Evolutionary conservation across 2,888 invertebrate genomes (phyloP), one percentile per base, ranked within the genome.

Genomic region (Adela reaumurella): DNA sequence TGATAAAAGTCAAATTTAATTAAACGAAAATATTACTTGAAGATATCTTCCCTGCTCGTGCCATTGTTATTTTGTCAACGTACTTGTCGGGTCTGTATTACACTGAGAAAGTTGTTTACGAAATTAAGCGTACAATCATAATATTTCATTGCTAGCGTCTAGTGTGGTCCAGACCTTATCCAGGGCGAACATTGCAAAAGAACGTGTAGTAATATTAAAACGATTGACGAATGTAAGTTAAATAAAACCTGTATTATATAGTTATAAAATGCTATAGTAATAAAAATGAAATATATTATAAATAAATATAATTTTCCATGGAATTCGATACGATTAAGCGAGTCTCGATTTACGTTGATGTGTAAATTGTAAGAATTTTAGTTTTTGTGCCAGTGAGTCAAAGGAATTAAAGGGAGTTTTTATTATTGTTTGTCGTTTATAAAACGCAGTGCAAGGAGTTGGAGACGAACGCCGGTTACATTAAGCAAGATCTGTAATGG

Each of bases 231-330:
- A 65, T 68, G 56, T 76, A 76, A 74, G 76, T 72, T 73, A 70
- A 73, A 70, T 3, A 35, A 14, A 65, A 50, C 68, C 72, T 78
- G 77, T 77, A 77, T 76, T 77, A 78, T 78, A 78, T 78, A 78
- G 77, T 74, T 76, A 62, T 71, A 77, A 76, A 18, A 24, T 8
- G 74, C 65, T 71, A 72, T 65, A 73, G 67, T 77, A 78, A 77
- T 74, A 74, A 74, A 74, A 74, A 77, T 74, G 74, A 77, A 73
- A 71, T 74, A 76, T 74, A 74, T 72, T 64, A 74, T 70, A 72
- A 74, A 73, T 71, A 73, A 74, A 74, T 76, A 74, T 77, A 74
- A 76, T 78, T 77, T 77, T 78, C 73, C 76, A 78, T 71, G 72
- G 70, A 77, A 74, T 77, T 74, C 74, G 71, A 67, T 70, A 72